phyloP scores from a whole-genome alignment of 2,113 vertebrate species.

The Bungarus multicinctus region DNA sequence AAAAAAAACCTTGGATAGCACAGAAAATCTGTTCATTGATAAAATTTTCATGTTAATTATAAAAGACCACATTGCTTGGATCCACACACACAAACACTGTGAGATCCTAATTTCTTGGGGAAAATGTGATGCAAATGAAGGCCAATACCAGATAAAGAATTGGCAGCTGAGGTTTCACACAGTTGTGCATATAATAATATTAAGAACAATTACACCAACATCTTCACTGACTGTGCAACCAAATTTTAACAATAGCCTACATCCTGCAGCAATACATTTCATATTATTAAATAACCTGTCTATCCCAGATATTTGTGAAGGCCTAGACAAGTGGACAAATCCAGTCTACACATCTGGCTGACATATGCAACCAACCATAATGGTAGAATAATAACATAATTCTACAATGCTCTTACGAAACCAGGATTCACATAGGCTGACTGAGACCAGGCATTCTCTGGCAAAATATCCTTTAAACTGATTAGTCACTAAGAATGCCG shows the following conservation, averaged over 20 bases:
- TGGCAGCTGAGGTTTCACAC: not conserved
- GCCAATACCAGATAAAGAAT: not conserved
- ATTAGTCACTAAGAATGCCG: not conserved
- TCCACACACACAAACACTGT: not conserved
- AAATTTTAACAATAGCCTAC: too few relatives aligned
- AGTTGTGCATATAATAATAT: not conserved
- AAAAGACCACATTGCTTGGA: not conserved
- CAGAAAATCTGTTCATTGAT: not conserved
- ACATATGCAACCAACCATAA: not conserved
- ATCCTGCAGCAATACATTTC: not conserved
- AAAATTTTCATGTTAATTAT: not conserved
- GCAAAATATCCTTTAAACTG: constrained; percentile 5
- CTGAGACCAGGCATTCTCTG: constrained; percentile 9
- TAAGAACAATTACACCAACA: not conserved
- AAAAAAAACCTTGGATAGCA: not conserved
- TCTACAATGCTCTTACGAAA: constrained; percentile 1
- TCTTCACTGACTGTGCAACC: not conserved
- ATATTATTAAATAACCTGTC: not conserved
- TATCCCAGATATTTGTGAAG: not conserved
- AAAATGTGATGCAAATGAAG: not conserved
- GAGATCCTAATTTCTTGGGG: not conserved
- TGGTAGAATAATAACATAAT: not conserved
- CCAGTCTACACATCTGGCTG: not conserved
- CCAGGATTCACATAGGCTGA: not conserved
- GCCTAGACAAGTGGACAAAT: not conserved